Evolutionary conservation across 2,888 invertebrate species (phyloP), one percentile per base, ranked within the genome.

Genomic region (Meghimatium bilineatum): DNA sequence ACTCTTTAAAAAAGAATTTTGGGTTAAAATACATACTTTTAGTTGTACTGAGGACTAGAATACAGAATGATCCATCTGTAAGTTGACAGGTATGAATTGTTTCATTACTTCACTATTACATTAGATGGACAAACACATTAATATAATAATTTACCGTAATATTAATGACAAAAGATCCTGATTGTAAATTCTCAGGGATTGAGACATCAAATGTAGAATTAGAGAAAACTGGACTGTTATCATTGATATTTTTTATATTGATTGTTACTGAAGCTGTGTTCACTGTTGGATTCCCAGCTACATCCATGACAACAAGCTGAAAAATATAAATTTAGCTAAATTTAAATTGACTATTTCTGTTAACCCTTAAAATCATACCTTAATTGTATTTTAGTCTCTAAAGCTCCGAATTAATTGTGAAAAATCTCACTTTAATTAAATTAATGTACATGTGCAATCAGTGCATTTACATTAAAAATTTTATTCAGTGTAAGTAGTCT

Each of bases 221-320:
- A 93, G 97, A 97, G 94, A 98, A 98, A 85, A 97, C 95, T 1
- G 98, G 98, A 1, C 97, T 96, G 93, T 98, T 98, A 94, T 98
- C 98, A 94, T 98, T 98, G 87, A 97, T 95, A 93, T 98, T 98
- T 87, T 97, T 95, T 49, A 98, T 97, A 94, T 98, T 98, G 94
- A 98, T 97, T 94, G 97, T 98, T 80, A 98, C 97, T 0, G 60
- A 36, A 17, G 74, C 60, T 0, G 72, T 36, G 29, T 20, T 74
- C n/a, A 0, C 74, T 2, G 23, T 5, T 3, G 36, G 12, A 44
- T 6, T 52, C 10, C 23, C 26, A 34, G 20, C 3, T n/a, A 29
- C 20, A 20, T 74, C 72, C 23, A 20, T 71, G 29, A 63, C 74
- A 56, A 60, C 80, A 60, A 81, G 60, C 80, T 81, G 60, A 10